Percentiles rank a stretch among this genome's conserved stretches.
Conservation (phyloP, 2,113 vertebrate genomes). For the Abramis brama region DNA sequence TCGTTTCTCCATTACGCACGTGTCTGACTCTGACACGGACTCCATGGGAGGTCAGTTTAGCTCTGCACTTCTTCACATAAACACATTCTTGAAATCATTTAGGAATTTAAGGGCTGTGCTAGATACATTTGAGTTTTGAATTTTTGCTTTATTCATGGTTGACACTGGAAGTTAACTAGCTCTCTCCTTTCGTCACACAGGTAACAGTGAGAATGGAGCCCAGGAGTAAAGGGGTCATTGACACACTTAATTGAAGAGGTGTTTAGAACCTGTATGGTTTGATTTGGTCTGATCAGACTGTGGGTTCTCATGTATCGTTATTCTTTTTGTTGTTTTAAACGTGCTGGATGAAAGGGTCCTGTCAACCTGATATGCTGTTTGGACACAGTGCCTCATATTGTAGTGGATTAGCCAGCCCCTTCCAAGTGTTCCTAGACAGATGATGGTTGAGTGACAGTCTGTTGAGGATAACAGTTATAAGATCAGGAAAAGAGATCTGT, state of each 20-base stretch:
- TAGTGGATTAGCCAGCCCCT: constrained; percentile 65
- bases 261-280: constrained; percentile 30
- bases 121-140: not conserved
- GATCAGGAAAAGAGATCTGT: constrained; percentile 45
- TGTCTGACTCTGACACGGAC: constrained; percentile 83
- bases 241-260: constrained; percentile 54
- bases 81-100: not conserved
- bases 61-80: not conserved
- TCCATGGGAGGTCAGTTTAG: constrained; percentile 78
- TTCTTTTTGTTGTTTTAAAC: constrained; percentile 67
- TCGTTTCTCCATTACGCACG: constrained; percentile 95
- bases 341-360: constrained; percentile 61
- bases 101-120: not conserved
- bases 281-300: constrained; percentile 40
- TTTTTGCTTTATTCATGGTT: constrained; percentile 4
- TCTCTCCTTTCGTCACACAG: constrained; percentile 59
- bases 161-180: not conserved
- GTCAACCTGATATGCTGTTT: constrained; percentile 65
- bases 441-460: constrained; percentile 51
- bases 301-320: constrained; percentile 62
- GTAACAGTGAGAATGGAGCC: constrained; percentile 75
- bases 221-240: constrained; percentile 67
- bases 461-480: constrained; percentile 45
- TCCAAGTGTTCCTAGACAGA: constrained; percentile 40
- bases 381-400: constrained; percentile 75